A percentile compares a stretch with the other conserved stretches of the same genome.
Evolutionary conservation across 2,888 invertebrate genomes (phyloP).

Genomic region (Trissolcus brochymenae): DNA sequence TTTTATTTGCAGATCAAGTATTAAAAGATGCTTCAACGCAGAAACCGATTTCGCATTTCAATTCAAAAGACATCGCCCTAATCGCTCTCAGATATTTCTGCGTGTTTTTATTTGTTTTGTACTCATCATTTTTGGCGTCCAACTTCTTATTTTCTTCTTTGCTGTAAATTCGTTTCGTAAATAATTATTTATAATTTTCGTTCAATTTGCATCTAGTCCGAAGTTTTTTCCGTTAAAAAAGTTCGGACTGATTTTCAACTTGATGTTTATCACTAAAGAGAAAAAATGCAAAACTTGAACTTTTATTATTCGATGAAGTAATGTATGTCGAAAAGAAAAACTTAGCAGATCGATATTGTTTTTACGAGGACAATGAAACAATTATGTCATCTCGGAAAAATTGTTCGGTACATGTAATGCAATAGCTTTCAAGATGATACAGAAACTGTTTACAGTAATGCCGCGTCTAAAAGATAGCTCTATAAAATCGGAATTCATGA

Average conservation of each 20-base stretch:
- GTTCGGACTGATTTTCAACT: too few relatives aligned
- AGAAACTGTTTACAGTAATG: slow-evolving; percentile 16
- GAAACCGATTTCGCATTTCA: too few relatives aligned
- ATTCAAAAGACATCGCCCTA: too few relatives aligned
- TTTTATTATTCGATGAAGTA: background rate
- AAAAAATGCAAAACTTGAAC: background rate
- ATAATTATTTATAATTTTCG: too few relatives aligned
- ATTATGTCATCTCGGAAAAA: slow-evolving; percentile 6
- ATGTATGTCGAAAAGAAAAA: background rate
- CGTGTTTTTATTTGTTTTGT: too few relatives aligned
- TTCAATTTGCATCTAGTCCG: too few relatives aligned
- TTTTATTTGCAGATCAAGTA: slow-evolving; percentile 14
- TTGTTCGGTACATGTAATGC: background rate
- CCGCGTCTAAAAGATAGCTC: slow-evolving; percentile 5
- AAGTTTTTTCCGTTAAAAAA: too few relatives aligned
- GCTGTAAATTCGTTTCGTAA: background rate
- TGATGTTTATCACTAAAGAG: too few relatives aligned
- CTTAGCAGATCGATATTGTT: background rate
- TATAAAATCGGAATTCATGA: slow-evolving; percentile 17
- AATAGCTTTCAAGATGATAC: slow-evolving; percentile 9
- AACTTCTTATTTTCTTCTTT: background rate
- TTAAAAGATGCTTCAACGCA: background rate
- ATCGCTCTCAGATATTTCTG: too few relatives aligned
- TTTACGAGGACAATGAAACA: slow-evolving; percentile 1
- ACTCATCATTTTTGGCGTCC: too few relatives aligned